These are phyloP conservation scores for Mermis nigrescens DNA, from an alignment of 2,888 invertebrate genomes.

Conservation along the genomic window DNA sequence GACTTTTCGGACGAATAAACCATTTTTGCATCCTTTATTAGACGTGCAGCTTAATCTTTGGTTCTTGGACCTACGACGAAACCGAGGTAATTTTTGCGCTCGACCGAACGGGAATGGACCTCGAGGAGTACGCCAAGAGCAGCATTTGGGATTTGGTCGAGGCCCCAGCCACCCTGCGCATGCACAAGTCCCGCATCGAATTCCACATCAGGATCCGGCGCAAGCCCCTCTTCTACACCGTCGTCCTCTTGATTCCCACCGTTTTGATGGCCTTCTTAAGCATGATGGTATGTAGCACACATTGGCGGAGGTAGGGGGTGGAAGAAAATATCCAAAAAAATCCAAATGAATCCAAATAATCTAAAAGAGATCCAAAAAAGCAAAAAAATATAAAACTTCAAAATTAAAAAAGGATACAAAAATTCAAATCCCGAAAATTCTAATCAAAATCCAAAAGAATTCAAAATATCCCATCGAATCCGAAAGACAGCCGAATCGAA, in stretches of 20 bases:
- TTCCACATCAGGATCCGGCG: constrained; percentile 43
- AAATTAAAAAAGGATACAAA: not conserved
- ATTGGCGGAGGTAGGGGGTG: constrained; percentile 91
- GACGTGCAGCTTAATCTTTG: constrained; percentile 97
- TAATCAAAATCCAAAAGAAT: too few species aligned
- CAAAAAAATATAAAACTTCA: too few species aligned
- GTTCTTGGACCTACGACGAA: constrained; percentile 91
- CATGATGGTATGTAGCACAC: constrained; percentile 95
- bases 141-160: constrained; percentile 98
- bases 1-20: too few species aligned
- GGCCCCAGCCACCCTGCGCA: constrained; percentile 56
- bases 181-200: constrained; percentile 42
- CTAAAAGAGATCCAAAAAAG: too few species aligned
- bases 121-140: constrained; percentile 87
- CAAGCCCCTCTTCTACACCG: constrained; percentile 95
- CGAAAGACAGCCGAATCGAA: too few species aligned
- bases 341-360: too few species aligned
- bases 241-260: constrained; percentile 92
- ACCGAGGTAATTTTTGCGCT: constrained; percentile 73
- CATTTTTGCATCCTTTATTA: too few species aligned
- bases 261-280: constrained; percentile 96
- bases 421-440: too few species aligned
- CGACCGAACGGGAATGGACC: constrained; percentile 77
- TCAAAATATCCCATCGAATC: too few species aligned
- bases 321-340: too few species aligned